Conservation (phyloP, 2,797 vertebrate species). For the Lepus townsendii region DNA sequence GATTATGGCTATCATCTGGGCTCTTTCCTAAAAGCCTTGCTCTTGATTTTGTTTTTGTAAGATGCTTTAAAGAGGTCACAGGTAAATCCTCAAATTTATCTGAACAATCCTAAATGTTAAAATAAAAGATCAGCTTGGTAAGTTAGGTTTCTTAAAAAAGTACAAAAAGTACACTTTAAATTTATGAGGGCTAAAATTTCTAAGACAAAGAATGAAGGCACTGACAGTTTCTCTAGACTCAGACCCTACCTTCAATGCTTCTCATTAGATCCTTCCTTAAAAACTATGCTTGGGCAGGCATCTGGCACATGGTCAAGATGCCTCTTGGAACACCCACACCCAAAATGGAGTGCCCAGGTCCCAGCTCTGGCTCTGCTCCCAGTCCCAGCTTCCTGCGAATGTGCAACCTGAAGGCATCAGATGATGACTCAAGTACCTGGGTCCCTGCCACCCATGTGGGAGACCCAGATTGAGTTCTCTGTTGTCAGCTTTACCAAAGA, state of each 20-base stretch:
- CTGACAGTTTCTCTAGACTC: conserved; percentile 4
- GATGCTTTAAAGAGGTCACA: conserved; percentile 72
- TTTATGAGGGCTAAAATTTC: conserved; percentile 55
- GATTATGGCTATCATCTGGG: conserved; percentile 18
- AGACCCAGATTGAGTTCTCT: background rate
- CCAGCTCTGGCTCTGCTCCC: no score
- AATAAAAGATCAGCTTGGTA: conserved; percentile 74
- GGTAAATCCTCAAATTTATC: conserved; percentile 79
- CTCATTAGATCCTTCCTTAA: background rate
- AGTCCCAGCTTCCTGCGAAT: no score
- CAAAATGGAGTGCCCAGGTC: no score
- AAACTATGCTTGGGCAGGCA: background rate
- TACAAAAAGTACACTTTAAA: conserved; percentile 42
- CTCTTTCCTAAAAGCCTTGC: conserved; percentile 72
- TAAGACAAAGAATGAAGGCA: conserved; percentile 22
- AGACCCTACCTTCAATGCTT: background rate
- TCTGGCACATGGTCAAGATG: no score
- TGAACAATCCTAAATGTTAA: conserved; percentile 81
- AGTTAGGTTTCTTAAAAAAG: conserved; percentile 61
- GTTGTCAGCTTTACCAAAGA: background rate
- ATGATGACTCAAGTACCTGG: no score
- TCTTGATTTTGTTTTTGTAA: conserved; percentile 81
- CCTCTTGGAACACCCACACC: no score
- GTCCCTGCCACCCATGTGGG: no score
- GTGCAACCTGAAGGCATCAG: no score